Base-by-base conservation (phyloP, 2,888 invertebrate species). In the Harpagoxenus sublaevis region DNA sequence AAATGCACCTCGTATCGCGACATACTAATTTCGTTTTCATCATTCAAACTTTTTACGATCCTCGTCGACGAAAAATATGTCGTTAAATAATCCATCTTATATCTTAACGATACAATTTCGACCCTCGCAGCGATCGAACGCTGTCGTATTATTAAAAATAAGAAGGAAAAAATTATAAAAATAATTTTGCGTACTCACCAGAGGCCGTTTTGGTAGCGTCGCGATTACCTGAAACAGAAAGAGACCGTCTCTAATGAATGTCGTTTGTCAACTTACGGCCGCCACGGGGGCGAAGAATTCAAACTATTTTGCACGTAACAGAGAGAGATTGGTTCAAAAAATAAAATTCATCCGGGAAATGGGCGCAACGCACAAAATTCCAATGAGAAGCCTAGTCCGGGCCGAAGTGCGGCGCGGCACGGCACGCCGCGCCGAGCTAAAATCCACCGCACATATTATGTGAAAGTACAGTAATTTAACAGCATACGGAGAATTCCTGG, bases 391-490 rank as follows among this genome's bases (percentile, higher is more conserved):
- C 57, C 73, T 45, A 42, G 39, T 53, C 53, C 53, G 53, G 35
- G 18, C n/a, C 31, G 31, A 71, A 55, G 78, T 28, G 77, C 74
- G 48, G 62, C 35, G 42, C 53, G 65, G 65, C 77, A 65, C 73
- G 45, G 42, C 42, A 55, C 65, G 71, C 31, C 73, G 60, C 79
- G 57, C 48, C 75, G 60, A 57, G 60, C 81, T 81, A 60, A 81
- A 84, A 81, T 84, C 71, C 65, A 51, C 81, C 68, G n/a, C 57
- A 68, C 79, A 73, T 84, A 79, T 79, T 84, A 84, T 84, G 81
- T 81, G 81, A 84, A 84, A 81, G 84, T 84, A 79, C 81, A 60
- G 84, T 81, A 81, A 84, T 84, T 84, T 84, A 71, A 81, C 73
- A 75, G 84, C 81, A 57, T 81, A 73, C 79, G 82, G 77, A 73